phyloP scores from a whole-genome alignment of 1,140 invertebrate genomes.

The Chionoecetes opilio region DNA sequence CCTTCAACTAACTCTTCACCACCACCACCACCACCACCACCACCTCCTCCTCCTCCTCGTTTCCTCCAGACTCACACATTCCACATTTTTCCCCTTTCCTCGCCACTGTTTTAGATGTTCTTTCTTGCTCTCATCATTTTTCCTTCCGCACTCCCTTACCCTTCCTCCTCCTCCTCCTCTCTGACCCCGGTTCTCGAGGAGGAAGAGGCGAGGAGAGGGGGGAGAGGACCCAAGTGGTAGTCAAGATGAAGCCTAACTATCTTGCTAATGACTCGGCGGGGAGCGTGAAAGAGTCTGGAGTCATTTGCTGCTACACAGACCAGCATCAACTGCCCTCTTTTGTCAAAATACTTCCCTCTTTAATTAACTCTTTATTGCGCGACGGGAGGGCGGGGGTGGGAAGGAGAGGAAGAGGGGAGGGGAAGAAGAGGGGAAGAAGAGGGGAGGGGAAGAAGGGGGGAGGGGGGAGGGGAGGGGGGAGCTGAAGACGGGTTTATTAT shows the following conservation, averaged over 20 bases:
- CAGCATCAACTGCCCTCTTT: conserved; percentile 33
- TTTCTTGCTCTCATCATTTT: not conserved
- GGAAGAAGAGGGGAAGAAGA: not conserved
- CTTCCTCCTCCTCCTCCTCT: conserved; percentile 24
- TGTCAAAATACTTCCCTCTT: conserved; percentile 60
- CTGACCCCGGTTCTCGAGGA: not conserved
- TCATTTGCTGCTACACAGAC: conserved; percentile 56
- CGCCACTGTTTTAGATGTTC: not conserved
- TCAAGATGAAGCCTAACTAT: conserved; percentile 57
- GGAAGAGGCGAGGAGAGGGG: not conserved
- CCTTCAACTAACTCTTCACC: not conserved
- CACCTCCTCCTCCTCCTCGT: too few species aligned
- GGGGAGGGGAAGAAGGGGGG: not conserved
- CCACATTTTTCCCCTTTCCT: not conserved
- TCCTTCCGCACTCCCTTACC: not conserved
- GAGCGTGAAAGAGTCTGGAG: conserved; percentile 45
- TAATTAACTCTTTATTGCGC: conserved; percentile 53
- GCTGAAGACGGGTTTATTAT: not conserved
- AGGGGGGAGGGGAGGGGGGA: not conserved
- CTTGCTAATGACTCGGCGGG: conserved; percentile 57
- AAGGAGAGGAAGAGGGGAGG: not conserved
- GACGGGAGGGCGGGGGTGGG: not conserved
- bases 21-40: too few species aligned
- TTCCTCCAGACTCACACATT: not conserved
- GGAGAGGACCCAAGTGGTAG: not conserved